A percentile compares a stretch with the other conserved stretches of the same genome.
Conservation (phyloP, 2,888 invertebrate species). For the Diplazon laetatorius region DNA sequence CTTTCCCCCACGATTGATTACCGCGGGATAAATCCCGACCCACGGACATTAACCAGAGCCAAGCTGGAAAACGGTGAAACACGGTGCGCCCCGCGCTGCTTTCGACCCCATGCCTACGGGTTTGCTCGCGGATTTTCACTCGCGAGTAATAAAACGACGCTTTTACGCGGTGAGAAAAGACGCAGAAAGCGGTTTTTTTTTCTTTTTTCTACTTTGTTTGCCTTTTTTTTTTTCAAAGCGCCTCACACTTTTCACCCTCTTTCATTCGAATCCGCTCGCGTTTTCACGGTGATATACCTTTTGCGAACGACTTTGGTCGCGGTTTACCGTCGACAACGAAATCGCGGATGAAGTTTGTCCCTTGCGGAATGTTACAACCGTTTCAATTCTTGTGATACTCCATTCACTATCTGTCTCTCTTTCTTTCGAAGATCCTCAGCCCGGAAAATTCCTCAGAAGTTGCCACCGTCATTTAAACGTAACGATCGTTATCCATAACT, state of each 20-base stretch:
- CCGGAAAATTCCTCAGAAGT: conserved; percentile 44
- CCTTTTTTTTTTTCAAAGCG: conserved; percentile 79
- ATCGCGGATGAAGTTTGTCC: conserved; percentile 56
- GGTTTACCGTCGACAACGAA: conserved; percentile 19
- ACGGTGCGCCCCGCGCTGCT: conserved; percentile 25
- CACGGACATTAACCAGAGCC: conserved; percentile 78
- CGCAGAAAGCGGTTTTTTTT: too few species aligned
- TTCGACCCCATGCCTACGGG: conserved; percentile 62
- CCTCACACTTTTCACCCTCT: conserved; percentile 34
- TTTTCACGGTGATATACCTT: conserved; percentile 11
- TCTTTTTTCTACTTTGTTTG: too few species aligned
- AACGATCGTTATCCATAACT: conserved; percentile 18
- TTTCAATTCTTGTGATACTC: conserved; percentile 22
- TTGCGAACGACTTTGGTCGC: conserved; percentile 9
- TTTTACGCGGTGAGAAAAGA: conserved; percentile 74
- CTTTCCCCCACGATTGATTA: conserved; percentile 80
- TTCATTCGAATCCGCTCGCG: neutral
- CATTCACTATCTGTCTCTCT: too few species aligned
- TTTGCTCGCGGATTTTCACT: conserved; percentile 73
- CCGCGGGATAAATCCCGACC: conserved; percentile 79
- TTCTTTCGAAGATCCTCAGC: conserved; percentile 27
- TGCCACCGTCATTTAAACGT: conserved; percentile 52
- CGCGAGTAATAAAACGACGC: conserved; percentile 78
- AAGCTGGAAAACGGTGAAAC: conserved; percentile 35
- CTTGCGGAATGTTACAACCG: conserved; percentile 59